phyloP scores from a whole-genome alignment of 2,797 vertebrate genomes.

The Parauchenoglanis punctatus region DNA sequence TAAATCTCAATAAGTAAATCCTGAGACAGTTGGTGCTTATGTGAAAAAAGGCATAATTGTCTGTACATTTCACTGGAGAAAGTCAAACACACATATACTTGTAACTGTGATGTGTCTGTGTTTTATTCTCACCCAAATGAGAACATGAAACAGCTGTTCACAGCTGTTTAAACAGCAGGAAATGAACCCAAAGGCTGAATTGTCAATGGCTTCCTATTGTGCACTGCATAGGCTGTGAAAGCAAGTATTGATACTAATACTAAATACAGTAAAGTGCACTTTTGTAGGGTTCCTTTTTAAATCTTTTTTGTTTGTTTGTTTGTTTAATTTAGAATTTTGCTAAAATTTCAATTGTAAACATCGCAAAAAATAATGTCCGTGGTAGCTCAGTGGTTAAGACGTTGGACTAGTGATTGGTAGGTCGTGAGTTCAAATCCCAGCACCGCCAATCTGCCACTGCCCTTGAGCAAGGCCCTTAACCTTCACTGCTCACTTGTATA shows the following conservation, averaged over 20 bases:
- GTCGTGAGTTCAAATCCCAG: too few species aligned
- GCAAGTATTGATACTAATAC: neutral
- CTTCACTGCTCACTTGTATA: too few species aligned
- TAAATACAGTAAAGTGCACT: neutral
- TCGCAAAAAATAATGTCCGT: neutral
- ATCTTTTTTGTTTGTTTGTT: neutral
- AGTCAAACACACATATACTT: neutral
- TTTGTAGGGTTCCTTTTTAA: neutral
- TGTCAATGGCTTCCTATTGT: neutral
- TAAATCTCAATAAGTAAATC: neutral
- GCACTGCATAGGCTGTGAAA: neutral
- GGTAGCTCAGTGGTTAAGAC: too few species aligned
- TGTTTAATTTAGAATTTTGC: neutral
- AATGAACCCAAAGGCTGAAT: neutral
- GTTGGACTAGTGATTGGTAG: too few species aligned
- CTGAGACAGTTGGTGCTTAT: neutral
- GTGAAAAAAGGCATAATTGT: neutral
- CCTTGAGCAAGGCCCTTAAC: too few species aligned
- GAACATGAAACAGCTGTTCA: too few species aligned
- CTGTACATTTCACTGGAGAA: neutral
- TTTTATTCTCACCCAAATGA: neutral
- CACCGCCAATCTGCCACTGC: too few species aligned
- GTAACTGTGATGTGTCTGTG: neutral
- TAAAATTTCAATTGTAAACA: neutral
- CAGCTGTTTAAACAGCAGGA: constrained; percentile 10